A percentile compares a stretch with the other conserved stretches of the same genome.
These are phyloP conservation scores for Tylochromis polylepis DNA, from an alignment of 2,113 vertebrate genomes.

Conservation along the genomic window DNA sequence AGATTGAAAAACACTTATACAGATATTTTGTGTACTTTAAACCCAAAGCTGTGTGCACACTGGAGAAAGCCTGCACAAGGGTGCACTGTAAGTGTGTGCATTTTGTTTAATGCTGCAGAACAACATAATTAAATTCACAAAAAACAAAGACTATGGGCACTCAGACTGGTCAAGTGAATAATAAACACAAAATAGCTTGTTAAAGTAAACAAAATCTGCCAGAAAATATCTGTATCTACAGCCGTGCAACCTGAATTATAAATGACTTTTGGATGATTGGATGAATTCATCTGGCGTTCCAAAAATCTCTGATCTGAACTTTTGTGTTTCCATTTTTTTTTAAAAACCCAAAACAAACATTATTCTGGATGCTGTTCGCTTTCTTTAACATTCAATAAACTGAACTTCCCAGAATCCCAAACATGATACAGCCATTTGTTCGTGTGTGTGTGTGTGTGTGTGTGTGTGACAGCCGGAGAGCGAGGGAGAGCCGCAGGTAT, in stretches of 20 bases:
- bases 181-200: neutral
- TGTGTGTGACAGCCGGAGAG: neutral
- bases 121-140: neutral
- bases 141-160: neutral
- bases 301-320: neutral
- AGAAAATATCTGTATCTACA: neutral
- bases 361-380: neutral
- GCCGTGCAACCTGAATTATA: neutral
- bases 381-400: constrained; percentile 48
- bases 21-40: neutral
- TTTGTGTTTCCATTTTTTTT: neutral
- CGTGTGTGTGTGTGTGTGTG: neutral
- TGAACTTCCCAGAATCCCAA: constrained; percentile 45
- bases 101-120: neutral
- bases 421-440: constrained; percentile 5
- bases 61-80: neutral
- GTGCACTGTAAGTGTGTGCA: neutral
- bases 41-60: neutral
- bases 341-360: neutral
- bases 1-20: neutral
- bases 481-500: constrained; percentile 43
- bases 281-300: neutral
- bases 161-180: neutral
- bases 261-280: neutral
- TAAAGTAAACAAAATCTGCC: neutral